Percentiles rank a stretch among this genome's conserved stretches.
phyloP scores from a whole-genome alignment of 2,113 vertebrate genomes.

The Regulus satrapa region DNA sequence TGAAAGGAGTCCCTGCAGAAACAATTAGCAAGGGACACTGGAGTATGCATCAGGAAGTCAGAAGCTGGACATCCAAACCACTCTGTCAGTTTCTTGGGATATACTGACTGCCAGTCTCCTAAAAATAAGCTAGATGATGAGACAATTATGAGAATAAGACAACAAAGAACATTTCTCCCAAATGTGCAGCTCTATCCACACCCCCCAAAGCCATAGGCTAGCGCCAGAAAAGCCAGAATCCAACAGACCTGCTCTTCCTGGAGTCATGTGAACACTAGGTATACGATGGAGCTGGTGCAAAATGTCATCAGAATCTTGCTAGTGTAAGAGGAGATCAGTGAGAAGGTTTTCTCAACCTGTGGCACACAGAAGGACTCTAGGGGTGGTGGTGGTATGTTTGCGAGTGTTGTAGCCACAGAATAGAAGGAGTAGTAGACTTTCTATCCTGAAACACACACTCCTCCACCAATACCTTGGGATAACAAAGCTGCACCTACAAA shows the following conservation, averaged over 20 bases:
- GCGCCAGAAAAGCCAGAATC: background rate
- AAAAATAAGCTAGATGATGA: background rate
- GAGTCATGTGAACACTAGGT: background rate
- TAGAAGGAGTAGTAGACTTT: background rate
- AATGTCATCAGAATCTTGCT: background rate
- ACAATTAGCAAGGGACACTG: background rate
- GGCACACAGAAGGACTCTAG: background rate
- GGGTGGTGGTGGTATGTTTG: rapidly evolving
- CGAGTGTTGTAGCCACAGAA: no score
- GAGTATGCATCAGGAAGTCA: background rate
- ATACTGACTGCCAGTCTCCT: background rate
- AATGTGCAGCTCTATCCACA: background rate
- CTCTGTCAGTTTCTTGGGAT: background rate
- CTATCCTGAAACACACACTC: background rate
- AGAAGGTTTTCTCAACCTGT: background rate
- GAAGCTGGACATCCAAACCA: background rate
- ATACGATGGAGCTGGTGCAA: background rate
- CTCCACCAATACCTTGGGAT: background rate
- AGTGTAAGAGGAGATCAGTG: background rate
- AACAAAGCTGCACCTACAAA: background rate
- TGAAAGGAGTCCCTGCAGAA: background rate
- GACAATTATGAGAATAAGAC: background rate
- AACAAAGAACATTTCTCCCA: background rate
- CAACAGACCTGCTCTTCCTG: background rate
- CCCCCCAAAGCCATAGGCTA: rapidly evolving